Percentiles rank a stretch among this genome's conserved stretches.
phyloP scores from a whole-genome alignment of 2,113 vertebrate genomes.

The Aythya baeri region DNA sequence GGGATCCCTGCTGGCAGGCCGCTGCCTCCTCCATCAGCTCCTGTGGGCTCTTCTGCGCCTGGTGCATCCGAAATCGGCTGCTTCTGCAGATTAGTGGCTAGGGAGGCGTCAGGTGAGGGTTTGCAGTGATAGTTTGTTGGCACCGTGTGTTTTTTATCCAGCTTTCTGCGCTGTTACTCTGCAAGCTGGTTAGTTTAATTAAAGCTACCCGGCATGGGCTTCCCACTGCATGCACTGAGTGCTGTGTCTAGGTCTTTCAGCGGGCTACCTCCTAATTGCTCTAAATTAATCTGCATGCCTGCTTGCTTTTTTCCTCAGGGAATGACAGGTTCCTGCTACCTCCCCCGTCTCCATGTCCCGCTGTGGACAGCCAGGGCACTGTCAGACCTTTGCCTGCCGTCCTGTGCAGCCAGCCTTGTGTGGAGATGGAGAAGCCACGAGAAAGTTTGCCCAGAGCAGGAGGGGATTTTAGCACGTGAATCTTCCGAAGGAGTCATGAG shows the following conservation, averaged over 20 bases:
- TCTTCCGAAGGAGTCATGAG: neutral
- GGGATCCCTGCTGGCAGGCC: neutral
- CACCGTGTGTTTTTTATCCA: neutral
- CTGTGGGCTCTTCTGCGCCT: neutral
- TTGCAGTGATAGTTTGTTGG: neutral
- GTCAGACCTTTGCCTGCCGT: neutral
- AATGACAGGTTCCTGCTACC: neutral
- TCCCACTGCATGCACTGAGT: neutral
- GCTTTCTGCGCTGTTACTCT: neutral
- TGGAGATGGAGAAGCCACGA: neutral
- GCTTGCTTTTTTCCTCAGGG: neutral
- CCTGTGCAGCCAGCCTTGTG: neutral
- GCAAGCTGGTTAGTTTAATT: constrained; percentile 32
- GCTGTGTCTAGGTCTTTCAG: constrained; percentile 11
- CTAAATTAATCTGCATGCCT: neutral
- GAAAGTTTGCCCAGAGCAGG: neutral
- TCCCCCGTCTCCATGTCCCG: neutral
- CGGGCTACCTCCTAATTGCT: neutral
- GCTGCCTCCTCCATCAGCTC: neutral
- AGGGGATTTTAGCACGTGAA: neutral
- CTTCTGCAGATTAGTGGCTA: neutral
- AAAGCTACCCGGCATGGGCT: constrained; percentile 11
- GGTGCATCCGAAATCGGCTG: neutral
- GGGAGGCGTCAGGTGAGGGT: neutral
- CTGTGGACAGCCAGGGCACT: accelerated